Conservation (phyloP, 2,113 vertebrate genomes). For the Spea multiplicata region DNA sequence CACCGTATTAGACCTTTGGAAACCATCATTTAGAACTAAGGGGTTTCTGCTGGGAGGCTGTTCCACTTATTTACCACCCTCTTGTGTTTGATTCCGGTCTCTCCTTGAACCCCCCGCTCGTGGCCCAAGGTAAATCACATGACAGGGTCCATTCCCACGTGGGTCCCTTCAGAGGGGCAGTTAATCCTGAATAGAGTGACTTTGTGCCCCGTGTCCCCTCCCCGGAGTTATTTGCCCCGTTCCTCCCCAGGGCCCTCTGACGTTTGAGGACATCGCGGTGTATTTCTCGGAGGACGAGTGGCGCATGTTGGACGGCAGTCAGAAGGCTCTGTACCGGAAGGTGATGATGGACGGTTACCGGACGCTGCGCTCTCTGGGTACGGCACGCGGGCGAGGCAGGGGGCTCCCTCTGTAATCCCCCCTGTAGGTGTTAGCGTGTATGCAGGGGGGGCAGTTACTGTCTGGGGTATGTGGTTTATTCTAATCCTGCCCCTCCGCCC, state of each 20-base stretch:
- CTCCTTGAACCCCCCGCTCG: no score
- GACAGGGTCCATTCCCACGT: no score
- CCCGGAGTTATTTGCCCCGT: neutral
- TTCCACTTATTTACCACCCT: no score
- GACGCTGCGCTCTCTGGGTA: constrained; percentile 15
- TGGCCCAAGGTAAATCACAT: no score
- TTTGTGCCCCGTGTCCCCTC: neutral
- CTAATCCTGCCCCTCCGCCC: no score
- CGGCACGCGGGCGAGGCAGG: neutral
- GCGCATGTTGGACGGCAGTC: neutral
- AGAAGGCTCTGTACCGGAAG: constrained; percentile 9
- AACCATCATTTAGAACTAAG: no score
- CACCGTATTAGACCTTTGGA: no score
- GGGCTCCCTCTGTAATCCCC: no score
- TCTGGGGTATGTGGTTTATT: neutral
- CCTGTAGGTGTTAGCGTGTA: neutral
- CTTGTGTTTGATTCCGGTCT: no score
- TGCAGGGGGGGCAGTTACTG: neutral
- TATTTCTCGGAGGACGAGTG: constrained; percentile 38
- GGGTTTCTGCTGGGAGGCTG: no score
- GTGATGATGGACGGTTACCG: constrained; percentile 31
- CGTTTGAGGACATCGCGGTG: constrained; percentile 16
- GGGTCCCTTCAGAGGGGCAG: no score
- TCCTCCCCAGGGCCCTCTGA: neutral
- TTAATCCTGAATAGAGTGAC: no score